A percentile compares a stretch with the other conserved stretches of the same genome.
These are phyloP conservation scores for Brenthis daphne DNA, from an alignment of 2,888 invertebrate species.

Conservation along the genomic window DNA sequence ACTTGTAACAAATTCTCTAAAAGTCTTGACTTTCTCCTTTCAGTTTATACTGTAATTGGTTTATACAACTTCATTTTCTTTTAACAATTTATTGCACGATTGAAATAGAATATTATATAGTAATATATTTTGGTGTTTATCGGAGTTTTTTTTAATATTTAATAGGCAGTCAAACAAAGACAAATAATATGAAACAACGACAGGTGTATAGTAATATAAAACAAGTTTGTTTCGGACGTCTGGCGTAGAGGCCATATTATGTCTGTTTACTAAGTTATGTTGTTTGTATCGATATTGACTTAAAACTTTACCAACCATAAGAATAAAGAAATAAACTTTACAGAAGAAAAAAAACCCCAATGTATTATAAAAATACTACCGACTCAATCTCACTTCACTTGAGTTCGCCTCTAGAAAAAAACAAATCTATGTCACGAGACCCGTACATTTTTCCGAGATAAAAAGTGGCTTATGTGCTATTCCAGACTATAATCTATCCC, in stretches of 20 bases:
- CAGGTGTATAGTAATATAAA: background rate
- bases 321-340: no score
- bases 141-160: background rate
- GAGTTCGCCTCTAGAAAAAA: no score
- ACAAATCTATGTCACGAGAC: no score
- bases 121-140: no score
- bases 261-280: constrained; percentile 4
- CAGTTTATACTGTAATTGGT: background rate
- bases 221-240: constrained; percentile 2
- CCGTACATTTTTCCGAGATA: no score
- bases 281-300: background rate
- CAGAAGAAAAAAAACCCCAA: no score
- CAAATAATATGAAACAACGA: background rate
- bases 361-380: no score
- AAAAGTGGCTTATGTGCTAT: no score
- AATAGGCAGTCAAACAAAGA: background rate
- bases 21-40: constrained; percentile 7
- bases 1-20: constrained; percentile 3
- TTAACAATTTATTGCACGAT: background rate
- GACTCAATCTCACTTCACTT: no score
- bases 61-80: background rate
- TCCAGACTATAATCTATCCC: no score
- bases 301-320: no score
- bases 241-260: background rate
- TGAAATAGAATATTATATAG: background rate